phyloP scores from a whole-genome alignment of 1,140 invertebrate species.

The Steinernema feltiae region DNA sequence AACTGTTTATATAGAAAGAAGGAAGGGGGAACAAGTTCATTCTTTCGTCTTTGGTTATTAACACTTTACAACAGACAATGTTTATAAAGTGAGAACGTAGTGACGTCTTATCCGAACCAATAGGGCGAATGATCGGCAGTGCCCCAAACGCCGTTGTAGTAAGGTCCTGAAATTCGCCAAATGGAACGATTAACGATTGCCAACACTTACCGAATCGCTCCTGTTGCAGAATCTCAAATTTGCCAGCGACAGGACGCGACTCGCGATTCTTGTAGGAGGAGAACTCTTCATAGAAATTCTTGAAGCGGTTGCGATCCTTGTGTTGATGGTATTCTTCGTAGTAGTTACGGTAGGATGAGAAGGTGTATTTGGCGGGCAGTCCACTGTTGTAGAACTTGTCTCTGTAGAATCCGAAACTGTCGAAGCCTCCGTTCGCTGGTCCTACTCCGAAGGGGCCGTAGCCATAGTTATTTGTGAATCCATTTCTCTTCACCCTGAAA shows the following conservation, averaged over 20 bases:
- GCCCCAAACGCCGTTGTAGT: conserved; percentile 40
- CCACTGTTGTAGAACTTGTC: conserved; percentile 44
- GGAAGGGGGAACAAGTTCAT: not conserved
- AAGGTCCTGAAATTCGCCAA: conserved; percentile 30
- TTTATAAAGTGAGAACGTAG: not conserved
- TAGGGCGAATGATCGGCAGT: conserved; percentile 39
- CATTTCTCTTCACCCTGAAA: conserved; percentile 39
- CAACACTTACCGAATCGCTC: conserved; percentile 33
- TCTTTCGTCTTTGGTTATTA: not conserved
- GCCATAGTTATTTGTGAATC: conserved; percentile 43
- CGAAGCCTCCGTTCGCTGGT: conserved; percentile 40
- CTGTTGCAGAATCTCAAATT: conserved; percentile 34
- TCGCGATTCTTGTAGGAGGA: conserved; percentile 39
- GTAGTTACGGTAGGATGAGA: conserved; percentile 39
- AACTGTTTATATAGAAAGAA: not conserved
- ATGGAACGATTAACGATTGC: not conserved
- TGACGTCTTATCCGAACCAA: conserved; percentile 31
- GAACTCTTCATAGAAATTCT: conserved; percentile 44
- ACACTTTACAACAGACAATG: not conserved
- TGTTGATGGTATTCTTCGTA: conserved; percentile 32
- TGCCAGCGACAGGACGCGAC: conserved; percentile 27
- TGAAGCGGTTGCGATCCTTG: conserved; percentile 22
- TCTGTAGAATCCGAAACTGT: conserved; percentile 43
- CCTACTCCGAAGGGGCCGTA: conserved; percentile 40
- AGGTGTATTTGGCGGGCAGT: conserved; percentile 39